phyloP scores from a whole-genome alignment of 1,140 invertebrate species.

The Uloborus diversus region DNA sequence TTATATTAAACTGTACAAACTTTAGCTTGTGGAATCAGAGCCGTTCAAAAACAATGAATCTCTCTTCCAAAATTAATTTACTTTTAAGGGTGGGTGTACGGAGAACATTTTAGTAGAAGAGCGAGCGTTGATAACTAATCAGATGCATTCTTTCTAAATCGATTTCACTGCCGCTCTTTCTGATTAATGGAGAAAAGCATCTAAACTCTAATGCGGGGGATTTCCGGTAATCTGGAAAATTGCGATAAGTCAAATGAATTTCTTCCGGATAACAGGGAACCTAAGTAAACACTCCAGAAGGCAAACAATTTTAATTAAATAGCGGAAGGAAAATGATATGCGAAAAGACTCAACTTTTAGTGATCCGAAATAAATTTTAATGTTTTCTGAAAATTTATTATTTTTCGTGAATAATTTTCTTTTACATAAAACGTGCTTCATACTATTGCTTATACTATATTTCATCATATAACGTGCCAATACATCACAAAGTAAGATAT shows the following conservation, averaged over 20 bases:
- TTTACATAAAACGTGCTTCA: no score
- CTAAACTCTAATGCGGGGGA: slow-evolving; percentile 24
- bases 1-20: no score
- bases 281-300: slow-evolving; percentile 2
- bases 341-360: background rate
- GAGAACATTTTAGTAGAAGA: background rate
- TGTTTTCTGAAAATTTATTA: no score
- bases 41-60: slow-evolving; percentile 30
- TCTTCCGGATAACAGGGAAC: slow-evolving; percentile 36
- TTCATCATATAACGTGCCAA: no score
- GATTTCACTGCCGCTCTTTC: slow-evolving; percentile 4
- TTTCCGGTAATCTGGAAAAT: slow-evolving; percentile 45
- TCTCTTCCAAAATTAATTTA: slow-evolving; percentile 29
- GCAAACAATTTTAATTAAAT: slow-evolving; percentile 48
- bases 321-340: slow-evolving; percentile 9
- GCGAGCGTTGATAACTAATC: slow-evolving; percentile 38
- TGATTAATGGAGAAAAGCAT: slow-evolving; percentile 29
- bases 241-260: slow-evolving; percentile 48
- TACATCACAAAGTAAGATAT: no score
- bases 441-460: no score
- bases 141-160: slow-evolving; percentile 28
- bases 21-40: no score
- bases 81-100: slow-evolving; percentile 16
- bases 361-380: no score
- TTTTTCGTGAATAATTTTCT: no score